phyloP scores from a whole-genome alignment of 2,797 vertebrate genomes.

The Zenarchopterus dispar region DNA sequence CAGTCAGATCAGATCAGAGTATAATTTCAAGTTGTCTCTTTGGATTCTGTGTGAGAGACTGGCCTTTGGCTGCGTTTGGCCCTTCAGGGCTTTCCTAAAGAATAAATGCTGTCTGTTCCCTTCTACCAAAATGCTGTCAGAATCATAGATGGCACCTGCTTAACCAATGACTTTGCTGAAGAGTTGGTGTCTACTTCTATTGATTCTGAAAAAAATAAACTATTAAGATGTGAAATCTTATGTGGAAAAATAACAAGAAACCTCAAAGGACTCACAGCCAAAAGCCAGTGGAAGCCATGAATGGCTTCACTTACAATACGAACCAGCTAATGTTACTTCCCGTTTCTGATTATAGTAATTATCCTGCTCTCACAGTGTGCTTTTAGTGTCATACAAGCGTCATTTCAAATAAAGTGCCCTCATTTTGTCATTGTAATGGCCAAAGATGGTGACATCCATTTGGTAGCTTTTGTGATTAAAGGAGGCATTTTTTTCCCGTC shows the following conservation, averaged over 20 bases:
- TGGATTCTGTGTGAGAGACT: constrained; percentile 22
- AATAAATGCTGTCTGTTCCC: constrained; percentile 15
- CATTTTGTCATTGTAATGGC: constrained; percentile 24
- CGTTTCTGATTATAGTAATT: constrained; percentile 31
- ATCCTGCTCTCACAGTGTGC: constrained; percentile 6
- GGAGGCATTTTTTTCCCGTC: neutral
- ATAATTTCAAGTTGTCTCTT: constrained; percentile 6
- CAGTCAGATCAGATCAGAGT: constrained; percentile 1
- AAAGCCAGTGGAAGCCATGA: neutral
- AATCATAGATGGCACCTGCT: constrained; percentile 1
- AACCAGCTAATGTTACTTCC: constrained; percentile 1
- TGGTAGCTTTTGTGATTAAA: constrained; percentile 25
- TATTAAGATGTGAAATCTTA: neutral
- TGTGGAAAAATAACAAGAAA: neutral
- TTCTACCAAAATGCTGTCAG: constrained; percentile 12
- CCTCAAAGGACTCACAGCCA: too few relatives aligned
- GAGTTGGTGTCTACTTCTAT: constrained; percentile 7
- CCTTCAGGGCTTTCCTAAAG: constrained; percentile 31
- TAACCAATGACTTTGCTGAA: constrained; percentile 6
- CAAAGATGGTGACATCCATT: constrained; percentile 1
- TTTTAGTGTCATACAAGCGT: constrained; percentile 37
- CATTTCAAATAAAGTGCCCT: constrained; percentile 13
- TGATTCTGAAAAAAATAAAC: constrained; percentile 4
- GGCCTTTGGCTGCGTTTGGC: constrained; percentile 40
- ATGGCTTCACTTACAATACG: neutral